phyloP scores from a whole-genome alignment of 2,113 vertebrate species.

The Sylvietta virens region DNA sequence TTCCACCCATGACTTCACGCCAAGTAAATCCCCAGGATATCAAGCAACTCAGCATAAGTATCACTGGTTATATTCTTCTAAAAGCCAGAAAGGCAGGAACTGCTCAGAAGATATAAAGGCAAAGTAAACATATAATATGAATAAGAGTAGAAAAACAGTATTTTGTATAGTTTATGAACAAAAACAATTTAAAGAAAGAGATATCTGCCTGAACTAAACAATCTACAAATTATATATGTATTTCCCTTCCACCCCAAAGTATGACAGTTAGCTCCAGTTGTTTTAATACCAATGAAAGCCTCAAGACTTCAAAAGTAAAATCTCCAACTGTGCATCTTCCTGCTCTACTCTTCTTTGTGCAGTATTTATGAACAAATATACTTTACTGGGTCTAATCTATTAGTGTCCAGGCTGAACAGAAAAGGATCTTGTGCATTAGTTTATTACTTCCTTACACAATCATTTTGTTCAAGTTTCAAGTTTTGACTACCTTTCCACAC shows the following conservation, averaged over 20 bases:
- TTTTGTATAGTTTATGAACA: neutral
- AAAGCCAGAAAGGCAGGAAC: neutral
- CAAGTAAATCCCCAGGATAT: neutral
- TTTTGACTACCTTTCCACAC: neutral
- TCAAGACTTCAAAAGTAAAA: neutral
- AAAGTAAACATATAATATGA: neutral
- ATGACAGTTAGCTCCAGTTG: neutral
- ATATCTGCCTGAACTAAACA: neutral
- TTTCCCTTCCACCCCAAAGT: neutral
- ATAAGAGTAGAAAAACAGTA: neutral
- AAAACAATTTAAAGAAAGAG: neutral
- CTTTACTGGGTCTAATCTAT: neutral
- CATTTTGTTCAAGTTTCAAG: neutral
- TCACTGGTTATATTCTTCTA: neutral
- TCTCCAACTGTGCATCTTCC: neutral
- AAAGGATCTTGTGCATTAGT: neutral
- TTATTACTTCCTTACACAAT: neutral
- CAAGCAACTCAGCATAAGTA: neutral
- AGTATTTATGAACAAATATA: neutral
- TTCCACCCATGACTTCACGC: neutral
- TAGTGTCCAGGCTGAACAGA: neutral
- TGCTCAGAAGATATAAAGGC: neutral
- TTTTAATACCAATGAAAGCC: neutral
- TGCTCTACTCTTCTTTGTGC: neutral
- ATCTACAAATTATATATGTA: neutral